These are phyloP conservation scores for Actinemys pallida DNA, from an alignment of 2,113 vertebrate species.

Conservation along the genomic window DNA sequence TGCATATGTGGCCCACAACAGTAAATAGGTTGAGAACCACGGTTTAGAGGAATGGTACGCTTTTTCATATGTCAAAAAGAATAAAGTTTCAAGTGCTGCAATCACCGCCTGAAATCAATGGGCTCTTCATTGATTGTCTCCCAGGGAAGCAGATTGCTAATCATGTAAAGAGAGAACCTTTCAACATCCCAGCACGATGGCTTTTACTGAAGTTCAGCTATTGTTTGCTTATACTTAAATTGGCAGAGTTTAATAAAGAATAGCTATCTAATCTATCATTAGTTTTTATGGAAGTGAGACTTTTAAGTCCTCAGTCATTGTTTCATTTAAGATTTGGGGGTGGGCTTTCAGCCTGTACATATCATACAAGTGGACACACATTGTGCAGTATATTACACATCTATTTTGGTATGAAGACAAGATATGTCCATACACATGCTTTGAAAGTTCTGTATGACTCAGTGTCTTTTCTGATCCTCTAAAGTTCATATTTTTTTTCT, in stretches of 20 bases:
- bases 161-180: not conserved
- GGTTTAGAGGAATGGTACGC: not conserved
- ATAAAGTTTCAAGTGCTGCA: not conserved
- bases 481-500: not conserved
- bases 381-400: too few relatives aligned
- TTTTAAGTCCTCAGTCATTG: not conserved
- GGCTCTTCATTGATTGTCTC: not conserved
- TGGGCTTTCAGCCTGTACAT: not conserved
- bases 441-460: not conserved
- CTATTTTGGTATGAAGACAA: not conserved
- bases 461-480: not conserved
- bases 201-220: not conserved
- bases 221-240: not conserved
- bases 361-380: not conserved
- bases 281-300: not conserved
- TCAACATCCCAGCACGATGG: fast-evolving
- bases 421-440: not conserved
- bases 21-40: too few relatives aligned
- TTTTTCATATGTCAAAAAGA: not conserved
- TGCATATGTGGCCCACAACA: too few relatives aligned
- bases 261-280: not conserved
- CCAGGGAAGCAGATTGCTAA: not conserved
- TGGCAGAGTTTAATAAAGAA: not conserved
- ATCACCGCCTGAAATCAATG: not conserved
- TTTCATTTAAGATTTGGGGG: not conserved